Evolutionary conservation across 2,797 vertebrate species (phyloP).

Genomic region (Myripristis jacobus): DNA sequence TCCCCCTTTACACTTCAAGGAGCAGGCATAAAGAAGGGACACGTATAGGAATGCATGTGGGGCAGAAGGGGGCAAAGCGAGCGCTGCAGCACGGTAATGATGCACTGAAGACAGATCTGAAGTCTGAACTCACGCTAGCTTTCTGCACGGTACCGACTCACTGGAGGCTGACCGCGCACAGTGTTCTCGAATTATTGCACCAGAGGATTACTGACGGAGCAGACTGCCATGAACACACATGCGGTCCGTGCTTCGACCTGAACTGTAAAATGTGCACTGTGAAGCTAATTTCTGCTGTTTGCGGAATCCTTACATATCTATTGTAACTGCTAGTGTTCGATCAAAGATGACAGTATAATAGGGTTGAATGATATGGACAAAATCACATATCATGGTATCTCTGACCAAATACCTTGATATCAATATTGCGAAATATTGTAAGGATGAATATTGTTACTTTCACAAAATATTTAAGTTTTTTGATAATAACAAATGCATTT

Average conservation of each 20-base stretch:
- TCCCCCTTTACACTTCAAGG: slow-evolving; percentile 72
- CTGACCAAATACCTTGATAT: no score
- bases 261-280: slow-evolving; percentile 3
- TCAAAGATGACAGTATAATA: not conserved
- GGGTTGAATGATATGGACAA: no score
- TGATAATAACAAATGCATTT: no score
- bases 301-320: not conserved
- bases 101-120: slow-evolving; percentile 40
- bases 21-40: slow-evolving; percentile 69
- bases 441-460: no score
- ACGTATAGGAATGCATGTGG: slow-evolving; percentile 61
- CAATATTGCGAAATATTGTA: no score
- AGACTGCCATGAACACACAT: slow-evolving; percentile 14
- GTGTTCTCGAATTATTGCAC: slow-evolving; percentile 30
- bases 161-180: not conserved
- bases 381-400: no score
- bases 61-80: slow-evolving; percentile 45
- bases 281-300: slow-evolving; percentile 12
- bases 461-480: no score
- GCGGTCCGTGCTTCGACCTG: slow-evolving; percentile 1
- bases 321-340: not conserved
- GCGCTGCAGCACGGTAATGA: slow-evolving; percentile 37
- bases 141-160: not conserved
- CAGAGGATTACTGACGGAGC: slow-evolving; percentile 20
- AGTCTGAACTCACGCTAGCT: slow-evolving; percentile 22